These are phyloP conservation scores for Rhea pennata DNA, from an alignment of 2,113 vertebrate genomes.

Conservation along the genomic window DNA sequence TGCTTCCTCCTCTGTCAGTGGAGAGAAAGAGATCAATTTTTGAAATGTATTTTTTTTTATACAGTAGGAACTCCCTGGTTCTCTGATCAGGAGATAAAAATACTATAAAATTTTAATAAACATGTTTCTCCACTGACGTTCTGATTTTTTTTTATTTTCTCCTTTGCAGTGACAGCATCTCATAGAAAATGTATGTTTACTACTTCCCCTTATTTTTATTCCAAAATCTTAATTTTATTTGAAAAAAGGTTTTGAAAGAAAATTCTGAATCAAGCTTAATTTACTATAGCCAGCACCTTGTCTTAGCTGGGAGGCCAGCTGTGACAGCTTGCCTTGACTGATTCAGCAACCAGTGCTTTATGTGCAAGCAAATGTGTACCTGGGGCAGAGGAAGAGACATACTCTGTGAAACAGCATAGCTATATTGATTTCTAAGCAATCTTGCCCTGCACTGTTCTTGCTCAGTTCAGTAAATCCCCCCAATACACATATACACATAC, in stretches of 20 bases:
- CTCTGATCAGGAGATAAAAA: accelerated
- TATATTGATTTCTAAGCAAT: not conserved
- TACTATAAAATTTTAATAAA: not conserved
- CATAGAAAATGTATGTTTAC: not conserved
- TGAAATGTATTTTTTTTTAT: not conserved
- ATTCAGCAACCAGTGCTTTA: not conserved
- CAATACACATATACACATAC: not conserved
- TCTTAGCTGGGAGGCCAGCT: not conserved
- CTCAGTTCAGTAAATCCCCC: not conserved
- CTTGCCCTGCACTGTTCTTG: not conserved
- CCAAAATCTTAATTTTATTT: not conserved
- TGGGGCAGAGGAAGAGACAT: not conserved
- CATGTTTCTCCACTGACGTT: not conserved
- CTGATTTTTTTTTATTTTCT: not conserved
- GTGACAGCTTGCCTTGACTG: not conserved
- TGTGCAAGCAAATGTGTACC: accelerated
- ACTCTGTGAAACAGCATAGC: not conserved
- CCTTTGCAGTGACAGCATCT: not conserved
- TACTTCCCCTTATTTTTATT: not conserved
- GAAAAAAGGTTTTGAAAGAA: not conserved
- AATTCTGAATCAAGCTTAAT: not conserved
- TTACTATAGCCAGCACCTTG: not conserved
- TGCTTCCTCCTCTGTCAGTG: not conserved
- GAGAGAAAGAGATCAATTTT: not conserved
- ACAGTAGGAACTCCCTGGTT: not conserved